Evolutionary conservation across 1,140 invertebrate species (phyloP).

Genomic region (Physella acuta): DNA sequence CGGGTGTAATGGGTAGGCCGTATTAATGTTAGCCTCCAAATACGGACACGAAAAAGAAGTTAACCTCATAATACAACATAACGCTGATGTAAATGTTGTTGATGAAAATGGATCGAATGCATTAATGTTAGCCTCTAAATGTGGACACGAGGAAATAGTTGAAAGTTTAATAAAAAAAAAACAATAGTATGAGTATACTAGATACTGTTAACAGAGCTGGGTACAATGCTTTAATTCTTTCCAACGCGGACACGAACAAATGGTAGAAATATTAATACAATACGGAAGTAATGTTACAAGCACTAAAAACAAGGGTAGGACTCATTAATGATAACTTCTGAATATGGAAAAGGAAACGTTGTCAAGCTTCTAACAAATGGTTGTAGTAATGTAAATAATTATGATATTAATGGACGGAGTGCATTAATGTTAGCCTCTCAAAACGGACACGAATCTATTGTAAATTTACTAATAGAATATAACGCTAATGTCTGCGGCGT

Average conservation of each 20-base stretch:
- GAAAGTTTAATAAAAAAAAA: background rate
- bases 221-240: background rate
- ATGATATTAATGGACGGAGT: no score
- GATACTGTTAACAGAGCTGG: background rate
- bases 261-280: background rate
- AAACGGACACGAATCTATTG: no score
- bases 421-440: no score
- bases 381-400: no score
- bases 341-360: background rate
- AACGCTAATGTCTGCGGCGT: background rate
- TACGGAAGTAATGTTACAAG: background rate
- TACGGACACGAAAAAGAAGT: conserved; percentile 2
- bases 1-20: background rate
- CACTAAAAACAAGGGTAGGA: background rate
- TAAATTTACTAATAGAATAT: no score
- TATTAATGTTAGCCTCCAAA: background rate
- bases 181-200: no score
- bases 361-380: background rate
- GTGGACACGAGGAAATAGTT: background rate
- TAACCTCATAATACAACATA: background rate
- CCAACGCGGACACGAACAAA: background rate
- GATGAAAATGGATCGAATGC: background rate
- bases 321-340: background rate
- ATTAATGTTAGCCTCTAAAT: background rate
- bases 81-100: background rate